These are phyloP conservation scores for Thryonomys swinderianus DNA, from an alignment of 2,113 vertebrate genomes.

Conservation along the genomic window DNA sequence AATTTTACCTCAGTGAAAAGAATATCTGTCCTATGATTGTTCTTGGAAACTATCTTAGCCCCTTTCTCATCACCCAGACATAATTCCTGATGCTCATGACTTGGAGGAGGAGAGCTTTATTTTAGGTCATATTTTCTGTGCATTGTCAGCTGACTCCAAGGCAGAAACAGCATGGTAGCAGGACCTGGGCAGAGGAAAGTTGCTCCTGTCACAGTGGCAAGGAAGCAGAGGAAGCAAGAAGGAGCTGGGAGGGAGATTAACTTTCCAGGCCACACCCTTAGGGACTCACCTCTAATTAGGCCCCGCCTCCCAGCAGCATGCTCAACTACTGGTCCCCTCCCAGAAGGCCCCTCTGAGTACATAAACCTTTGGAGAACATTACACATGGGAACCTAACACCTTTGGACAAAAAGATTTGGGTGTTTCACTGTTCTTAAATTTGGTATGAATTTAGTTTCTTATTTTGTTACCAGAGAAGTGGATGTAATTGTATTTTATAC, in stretches of 20 bases:
- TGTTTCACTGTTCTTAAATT: not conserved
- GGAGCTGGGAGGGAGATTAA: not conserved
- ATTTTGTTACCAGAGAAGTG: slow-evolving; percentile 20
- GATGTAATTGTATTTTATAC: not conserved
- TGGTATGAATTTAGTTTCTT: not conserved
- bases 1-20: slow-evolving; percentile 11
- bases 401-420: not conserved
- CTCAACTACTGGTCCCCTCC: not conserved
- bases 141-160: not conserved
- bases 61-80: not conserved
- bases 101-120: not conserved
- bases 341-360: not conserved
- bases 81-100: not conserved
- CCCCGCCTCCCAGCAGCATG: not conserved
- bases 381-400: not conserved
- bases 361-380: not conserved
- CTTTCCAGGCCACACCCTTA: not conserved
- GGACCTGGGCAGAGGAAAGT: not conserved
- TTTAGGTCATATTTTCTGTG: not conserved
- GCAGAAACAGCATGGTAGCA: not conserved
- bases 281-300: not conserved
- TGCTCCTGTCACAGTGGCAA: not conserved
- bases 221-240: not conserved
- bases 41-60: not conserved
- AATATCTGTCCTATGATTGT: not conserved